A percentile compares a stretch with the other conserved stretches of the same genome.
Conservation (phyloP, 2,888 invertebrate genomes). For the Abscondita cerata region DNA sequence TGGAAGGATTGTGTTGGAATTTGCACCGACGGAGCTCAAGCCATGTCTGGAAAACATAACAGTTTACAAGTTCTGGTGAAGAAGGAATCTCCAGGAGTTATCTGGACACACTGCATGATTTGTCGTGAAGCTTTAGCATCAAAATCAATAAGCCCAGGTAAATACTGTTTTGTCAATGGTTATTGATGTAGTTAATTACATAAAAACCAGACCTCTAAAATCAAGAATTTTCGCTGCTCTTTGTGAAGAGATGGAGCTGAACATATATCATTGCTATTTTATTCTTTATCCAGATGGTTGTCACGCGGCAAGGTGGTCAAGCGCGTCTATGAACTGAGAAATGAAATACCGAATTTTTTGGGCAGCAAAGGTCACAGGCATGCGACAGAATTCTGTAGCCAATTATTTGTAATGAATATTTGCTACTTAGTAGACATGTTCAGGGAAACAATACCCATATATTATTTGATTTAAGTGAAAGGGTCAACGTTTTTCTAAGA, state of each 20-base stretch:
- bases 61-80: conserved; percentile 8
- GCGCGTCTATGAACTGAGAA: conserved; percentile 2
- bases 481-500: conserved; percentile 1
- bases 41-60: too few species aligned
- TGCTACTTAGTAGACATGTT: conserved; percentile 18
- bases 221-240: conserved; percentile 1
- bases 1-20: conserved; percentile 11
- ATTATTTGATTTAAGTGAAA: conserved; percentile 11
- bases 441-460: conserved; percentile 7
- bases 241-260: conserved; percentile 13
- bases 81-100: conserved; percentile 7
- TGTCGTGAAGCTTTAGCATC: conserved; percentile 2
- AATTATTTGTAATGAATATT: too few species aligned
- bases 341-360: conserved; percentile 10
- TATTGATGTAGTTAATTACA: too few species aligned
- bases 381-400: too few species aligned
- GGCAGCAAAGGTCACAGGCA: neutral
- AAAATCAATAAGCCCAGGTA: conserved; percentile 3
- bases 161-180: conserved; percentile 8
- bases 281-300: too few species aligned
- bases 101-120: conserved; percentile 13
- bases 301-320: conserved; percentile 1
- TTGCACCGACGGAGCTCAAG: neutral
- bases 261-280: neutral
- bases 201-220: conserved; percentile 1